Conservation (phyloP, 2,888 invertebrate species). For the Mythimna vitellina region DNA sequence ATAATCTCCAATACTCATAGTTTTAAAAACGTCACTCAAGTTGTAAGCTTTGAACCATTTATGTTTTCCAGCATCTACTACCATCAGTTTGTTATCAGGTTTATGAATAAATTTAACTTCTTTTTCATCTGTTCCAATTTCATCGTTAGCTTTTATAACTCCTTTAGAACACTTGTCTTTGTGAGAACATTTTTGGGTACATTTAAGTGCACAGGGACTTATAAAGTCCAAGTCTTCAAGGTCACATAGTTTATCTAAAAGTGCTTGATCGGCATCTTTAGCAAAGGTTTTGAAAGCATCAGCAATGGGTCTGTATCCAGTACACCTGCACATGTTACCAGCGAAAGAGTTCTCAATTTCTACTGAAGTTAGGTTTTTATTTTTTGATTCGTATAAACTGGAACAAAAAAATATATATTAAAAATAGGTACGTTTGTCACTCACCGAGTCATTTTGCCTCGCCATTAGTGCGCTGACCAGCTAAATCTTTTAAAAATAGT, state of each 20-base stretch:
- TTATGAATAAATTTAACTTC: constrained; percentile 32
- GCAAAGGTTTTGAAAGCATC: constrained; percentile 94
- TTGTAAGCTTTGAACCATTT: constrained; percentile 88
- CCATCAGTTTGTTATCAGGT: constrained; percentile 84
- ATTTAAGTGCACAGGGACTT: constrained; percentile 78
- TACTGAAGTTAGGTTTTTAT: constrained; percentile 88
- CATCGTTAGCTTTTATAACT: constrained; percentile 20
- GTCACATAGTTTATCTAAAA: constrained; percentile 88
- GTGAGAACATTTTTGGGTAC: constrained; percentile 73
- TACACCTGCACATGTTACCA: constrained; percentile 94
- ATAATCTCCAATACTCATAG: constrained; percentile 80
- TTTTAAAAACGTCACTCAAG: constrained; percentile 86
- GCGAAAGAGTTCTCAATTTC: constrained; percentile 93
- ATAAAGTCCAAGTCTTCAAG: constrained; percentile 82
- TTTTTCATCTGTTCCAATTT: constrained; percentile 73
- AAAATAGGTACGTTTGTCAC: background rate
- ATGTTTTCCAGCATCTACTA: constrained; percentile 81
- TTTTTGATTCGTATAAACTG: constrained; percentile 72
- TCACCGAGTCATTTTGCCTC: no score
- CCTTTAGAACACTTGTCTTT: constrained; percentile 64
- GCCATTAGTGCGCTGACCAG: no score
- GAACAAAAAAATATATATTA: constrained; percentile 21
- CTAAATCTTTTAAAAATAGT: background rate
- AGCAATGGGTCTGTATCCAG: constrained; percentile 94
- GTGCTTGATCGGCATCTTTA: constrained; percentile 85